These are phyloP conservation scores for Rhadina sibilatrix DNA, from an alignment of 2,113 vertebrate genomes.

Conservation along the genomic window DNA sequence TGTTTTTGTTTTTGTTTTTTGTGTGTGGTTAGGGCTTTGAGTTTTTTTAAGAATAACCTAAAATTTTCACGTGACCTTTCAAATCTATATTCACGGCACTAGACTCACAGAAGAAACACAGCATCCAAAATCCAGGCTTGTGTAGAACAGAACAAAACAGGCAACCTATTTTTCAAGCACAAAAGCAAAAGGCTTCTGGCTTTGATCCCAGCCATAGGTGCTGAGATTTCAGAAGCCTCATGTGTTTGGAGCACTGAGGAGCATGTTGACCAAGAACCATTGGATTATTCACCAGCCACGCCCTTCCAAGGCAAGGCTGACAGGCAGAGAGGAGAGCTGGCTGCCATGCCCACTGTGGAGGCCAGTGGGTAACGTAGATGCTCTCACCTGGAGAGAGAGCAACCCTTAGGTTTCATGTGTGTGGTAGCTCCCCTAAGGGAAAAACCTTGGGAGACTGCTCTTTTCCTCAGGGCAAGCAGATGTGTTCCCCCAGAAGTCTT, in stretches of 20 bases:
- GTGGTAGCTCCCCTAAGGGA: background rate
- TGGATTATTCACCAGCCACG: accelerated
- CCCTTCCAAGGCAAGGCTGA: accelerated
- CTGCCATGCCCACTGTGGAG: accelerated
- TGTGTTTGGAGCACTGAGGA: background rate
- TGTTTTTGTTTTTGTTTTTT: no score
- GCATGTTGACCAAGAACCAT: accelerated
- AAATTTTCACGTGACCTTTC: background rate
- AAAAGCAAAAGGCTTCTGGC: background rate
- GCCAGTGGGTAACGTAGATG: no score
- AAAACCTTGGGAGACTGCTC: background rate
- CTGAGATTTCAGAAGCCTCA: background rate
- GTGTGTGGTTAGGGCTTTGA: background rate
- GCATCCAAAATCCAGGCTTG: background rate
- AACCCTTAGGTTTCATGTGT: background rate
- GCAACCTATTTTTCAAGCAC: background rate
- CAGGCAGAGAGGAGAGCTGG: background rate
- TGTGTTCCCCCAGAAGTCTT: background rate
- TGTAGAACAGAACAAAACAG: background rate
- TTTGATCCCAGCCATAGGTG: background rate
- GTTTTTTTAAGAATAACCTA: background rate
- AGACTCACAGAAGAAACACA: background rate
- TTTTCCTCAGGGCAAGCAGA: background rate
- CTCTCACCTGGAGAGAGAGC: no score
- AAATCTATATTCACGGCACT: background rate